Percentiles rank a stretch among this genome's conserved stretches.
Conservation (phyloP, 2,113 vertebrate genomes). For the Strix uralensis region DNA sequence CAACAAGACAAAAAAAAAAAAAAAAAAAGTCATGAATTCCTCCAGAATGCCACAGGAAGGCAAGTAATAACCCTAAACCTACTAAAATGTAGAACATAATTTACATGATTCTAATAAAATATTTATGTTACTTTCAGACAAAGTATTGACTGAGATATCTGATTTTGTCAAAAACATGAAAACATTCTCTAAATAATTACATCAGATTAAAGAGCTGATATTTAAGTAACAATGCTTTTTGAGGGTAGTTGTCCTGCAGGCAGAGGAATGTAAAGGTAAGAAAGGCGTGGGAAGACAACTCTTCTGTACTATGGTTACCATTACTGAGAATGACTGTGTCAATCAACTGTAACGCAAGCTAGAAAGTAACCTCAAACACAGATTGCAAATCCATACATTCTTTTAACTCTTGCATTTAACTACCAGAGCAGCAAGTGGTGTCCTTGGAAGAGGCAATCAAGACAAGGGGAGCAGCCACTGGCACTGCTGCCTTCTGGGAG, state of each 20-base stretch:
- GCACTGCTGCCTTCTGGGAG: not conserved
- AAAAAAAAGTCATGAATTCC: not conserved
- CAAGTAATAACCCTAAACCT: not conserved
- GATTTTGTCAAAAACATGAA: not conserved
- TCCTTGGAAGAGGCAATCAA: not conserved
- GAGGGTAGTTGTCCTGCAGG: not conserved
- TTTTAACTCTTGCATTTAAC: not conserved
- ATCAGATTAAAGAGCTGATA: not conserved
- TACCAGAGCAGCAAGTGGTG: not conserved
- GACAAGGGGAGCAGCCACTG: not conserved
- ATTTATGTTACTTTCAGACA: conserved; percentile 33
- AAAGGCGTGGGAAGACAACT: not conserved
- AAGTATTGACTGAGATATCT: conserved; percentile 8
- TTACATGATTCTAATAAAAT: conserved; percentile 21
- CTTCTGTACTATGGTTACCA: not conserved
- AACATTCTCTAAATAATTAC: not conserved
- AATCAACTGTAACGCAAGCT: not conserved
- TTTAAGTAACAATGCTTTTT: not conserved
- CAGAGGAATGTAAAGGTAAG: not conserved
- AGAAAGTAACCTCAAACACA: not conserved
- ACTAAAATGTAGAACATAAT: not conserved
- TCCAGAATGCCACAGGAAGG: not conserved
- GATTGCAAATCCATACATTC: not conserved
- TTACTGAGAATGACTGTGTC: not conserved
- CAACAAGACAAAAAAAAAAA: not conserved